Evolutionary conservation across 92 coral and sea anemone species (phyloP).

Genomic region (Heliopora coerulea): DNA sequence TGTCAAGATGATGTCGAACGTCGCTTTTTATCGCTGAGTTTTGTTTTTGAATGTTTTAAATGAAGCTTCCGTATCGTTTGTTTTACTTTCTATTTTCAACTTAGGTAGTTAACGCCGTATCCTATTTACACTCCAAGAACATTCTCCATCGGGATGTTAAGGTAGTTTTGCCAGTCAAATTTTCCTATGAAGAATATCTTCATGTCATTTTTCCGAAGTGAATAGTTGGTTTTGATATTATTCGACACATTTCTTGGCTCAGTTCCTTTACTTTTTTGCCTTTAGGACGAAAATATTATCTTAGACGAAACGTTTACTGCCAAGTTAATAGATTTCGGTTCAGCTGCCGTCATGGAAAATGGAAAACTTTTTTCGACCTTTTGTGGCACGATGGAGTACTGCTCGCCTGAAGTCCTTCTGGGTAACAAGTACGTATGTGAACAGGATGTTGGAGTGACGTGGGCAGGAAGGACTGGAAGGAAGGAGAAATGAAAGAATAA

Average conservation of each 20-base stretch:
- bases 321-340: conserved; percentile 94
- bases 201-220: no score
- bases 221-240: background rate
- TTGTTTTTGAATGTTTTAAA: no score
- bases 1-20: no score
- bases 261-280: background rate
- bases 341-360: conserved; percentile 94
- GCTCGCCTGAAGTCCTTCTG: conserved; percentile 91
- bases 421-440: conserved; percentile 76
- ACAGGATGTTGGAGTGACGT: no score
- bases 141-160: conserved; percentile 93
- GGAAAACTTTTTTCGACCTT: conserved; percentile 83
- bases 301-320: conserved; percentile 78
- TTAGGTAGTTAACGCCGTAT: conserved; percentile 89
- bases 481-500: no score
- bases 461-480: no score
- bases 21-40: no score
- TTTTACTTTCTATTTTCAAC: background rate
- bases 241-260: background rate
- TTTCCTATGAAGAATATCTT: no score
- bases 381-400: conserved; percentile 98
- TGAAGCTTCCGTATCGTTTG: no score
- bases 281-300: conserved; percentile 91
- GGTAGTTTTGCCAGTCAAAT: conserved; percentile 42
- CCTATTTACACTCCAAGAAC: conserved; percentile 74